Evolutionary conservation across 1,140 invertebrate species (phyloP).

Genomic region (Microplitis demolitor): DNA sequence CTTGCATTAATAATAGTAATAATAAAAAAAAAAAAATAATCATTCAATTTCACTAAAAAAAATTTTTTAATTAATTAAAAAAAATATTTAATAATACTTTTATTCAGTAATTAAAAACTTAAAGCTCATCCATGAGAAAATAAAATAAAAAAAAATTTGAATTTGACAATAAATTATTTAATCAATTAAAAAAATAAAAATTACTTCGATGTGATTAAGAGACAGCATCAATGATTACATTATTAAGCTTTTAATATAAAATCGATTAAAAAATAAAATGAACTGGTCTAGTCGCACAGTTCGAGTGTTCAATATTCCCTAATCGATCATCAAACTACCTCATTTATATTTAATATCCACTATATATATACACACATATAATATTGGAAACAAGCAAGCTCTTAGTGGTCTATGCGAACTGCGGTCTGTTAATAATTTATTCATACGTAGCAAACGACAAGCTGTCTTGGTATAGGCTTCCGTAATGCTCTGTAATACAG

Average conservation of each 20-base stretch:
- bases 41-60: too few relatives aligned
- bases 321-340: neutral
- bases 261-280: neutral
- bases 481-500: neutral
- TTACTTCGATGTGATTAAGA: too few relatives aligned
- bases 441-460: slow-evolving; percentile 5
- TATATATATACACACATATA: too few relatives aligned
- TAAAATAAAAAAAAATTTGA: too few relatives aligned
- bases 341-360: neutral
- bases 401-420: neutral
- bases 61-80: too few relatives aligned
- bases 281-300: neutral
- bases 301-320: neutral
- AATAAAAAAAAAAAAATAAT: too few relatives aligned
- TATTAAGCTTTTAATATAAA: neutral
- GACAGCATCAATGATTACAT: neutral
- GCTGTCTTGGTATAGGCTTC: slow-evolving; percentile 5
- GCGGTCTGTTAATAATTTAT: slow-evolving; percentile 18
- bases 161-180: too few relatives aligned
- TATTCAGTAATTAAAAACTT: too few relatives aligned
- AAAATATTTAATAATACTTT: too few relatives aligned
- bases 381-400: neutral
- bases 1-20: too few relatives aligned
- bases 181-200: too few relatives aligned
- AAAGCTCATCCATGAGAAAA: too few relatives aligned